Evolutionary conservation across 2,113 vertebrate genomes (phyloP), one percentile per base, ranked within the genome.

Genomic region (Genyomyrus donnyi): DNA sequence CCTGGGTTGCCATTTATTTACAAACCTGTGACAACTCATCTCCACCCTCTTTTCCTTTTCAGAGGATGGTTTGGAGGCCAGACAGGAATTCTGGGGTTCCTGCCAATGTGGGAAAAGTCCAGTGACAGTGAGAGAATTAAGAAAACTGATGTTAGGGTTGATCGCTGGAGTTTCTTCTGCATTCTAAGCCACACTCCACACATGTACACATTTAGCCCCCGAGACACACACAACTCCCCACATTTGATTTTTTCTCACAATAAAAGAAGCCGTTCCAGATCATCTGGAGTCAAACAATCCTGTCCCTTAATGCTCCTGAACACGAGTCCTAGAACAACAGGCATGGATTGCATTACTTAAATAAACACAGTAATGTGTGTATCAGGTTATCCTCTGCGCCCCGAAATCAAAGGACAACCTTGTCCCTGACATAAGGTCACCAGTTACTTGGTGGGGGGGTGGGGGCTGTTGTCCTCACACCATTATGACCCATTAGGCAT

Each of bases 351-450:
- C 53, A 89, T 91, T 91, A 87, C 88, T 21, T 70, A 11, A 39
- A n/a, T 46, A 56, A 92, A 92, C 90, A 90, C 53, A 86, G 89
- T 88, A 88, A 92, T 89, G 91, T 88, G 35, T 50, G 89, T 89
- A 56, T 92, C 87, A 89, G 13, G 88, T 91, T 91, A 50, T 83
- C 19, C n/a, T 86, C 39, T 39, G 31, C 35, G 48, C 17, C 62
- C 52, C n/a, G 10, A 74, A 85, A 87, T 56, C 49, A 89, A 89
- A 89, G 42, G 80, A 77, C 80, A 85, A 31, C 52, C 10, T 84
- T 85, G 77, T 77, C 10, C 50, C 35, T 39, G 35, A 42, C 74
- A 19, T 80, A 19, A 80, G 74, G 74, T 80, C 74, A 19, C 31
- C 74, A 19, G 13, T 80, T 17, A 42, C 74, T 80, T 42, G 74